Evolutionary conservation across 2,113 vertebrate genomes (phyloP), one percentile per base, ranked within the genome.

Genomic region (Mola mola): DNA sequence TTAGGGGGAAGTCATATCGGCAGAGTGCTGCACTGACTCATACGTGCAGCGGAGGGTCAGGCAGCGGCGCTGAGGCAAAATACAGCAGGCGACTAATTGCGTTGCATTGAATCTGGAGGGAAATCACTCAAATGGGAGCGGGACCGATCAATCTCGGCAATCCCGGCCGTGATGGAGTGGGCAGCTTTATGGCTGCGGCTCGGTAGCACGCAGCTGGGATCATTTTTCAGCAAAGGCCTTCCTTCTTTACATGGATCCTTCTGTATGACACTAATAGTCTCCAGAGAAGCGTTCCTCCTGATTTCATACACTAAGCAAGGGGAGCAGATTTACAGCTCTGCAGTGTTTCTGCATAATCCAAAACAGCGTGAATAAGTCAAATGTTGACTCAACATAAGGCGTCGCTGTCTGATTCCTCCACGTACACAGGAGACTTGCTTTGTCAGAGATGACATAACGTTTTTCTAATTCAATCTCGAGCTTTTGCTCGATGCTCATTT

Each of bases 71-170:
- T 8, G 17, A 78, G 70, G 74, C 78, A 70, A 86, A 75, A 81
- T 71, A 79, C 71, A 15, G 82, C 59, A 1, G 73, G 66, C 75
- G 33, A 82, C 84, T 88, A 88, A 90, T 88, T 89, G 82, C 59
- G 78, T 69, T 51, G 84, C 84, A 49, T 73, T 33, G 79, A 81
- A 86, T 87, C 89, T 75, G 51, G 87, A 67, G 87, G 89, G 89
- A 88, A 86, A 88, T 87, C 84, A 84, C 72, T 87, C 79, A 87
- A 82, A 87, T 79, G 79, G 84, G 73, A 83, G 81, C 57, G 22
- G 4, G 16, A 75, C 78, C 83, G 87, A 88, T 89, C 85, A 85
- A 88, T 89, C 82, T 75, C 20, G 1, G 70, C 44, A 51, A 72
- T 72, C 77, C 58, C 48, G 26, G 73, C 40, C 12, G 64, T 86